Evolutionary conservation across 1,140 invertebrate genomes (phyloP), one percentile per base, ranked within the genome.

Genomic region (Plectus sambesii): DNA sequence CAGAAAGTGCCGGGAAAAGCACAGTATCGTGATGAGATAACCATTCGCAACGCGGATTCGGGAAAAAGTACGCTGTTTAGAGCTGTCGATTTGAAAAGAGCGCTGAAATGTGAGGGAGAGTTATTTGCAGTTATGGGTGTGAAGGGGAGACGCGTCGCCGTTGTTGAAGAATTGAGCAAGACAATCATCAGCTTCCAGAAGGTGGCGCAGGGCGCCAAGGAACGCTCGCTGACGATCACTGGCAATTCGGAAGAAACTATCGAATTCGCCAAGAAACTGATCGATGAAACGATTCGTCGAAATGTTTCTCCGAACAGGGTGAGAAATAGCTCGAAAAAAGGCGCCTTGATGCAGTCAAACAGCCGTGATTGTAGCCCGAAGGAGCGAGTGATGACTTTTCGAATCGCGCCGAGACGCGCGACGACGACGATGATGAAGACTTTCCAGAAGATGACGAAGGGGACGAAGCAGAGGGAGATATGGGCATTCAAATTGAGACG

Each of bases 101-200:
- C 25, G 17, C 45, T 63, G 38, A 39, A 29, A 12, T n/a, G n/a
- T n/a, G n/a, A n/a, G n/a, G n/a, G n/a, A n/a, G 36, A 51, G 22
- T 63, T 29, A 33, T 65, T 73, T 50, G 55, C 79, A 89, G 87
- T 93, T 75, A 93, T 93, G 88, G 88, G 88, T 77, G 89, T 93
- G 80, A 90, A 89, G 77, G 88, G 88, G 70, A 79, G 87, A 68
- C 78, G 88, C 69, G 87, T 92, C 72, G 87, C 90, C 77, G 86
- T 90, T 82, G 92, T 93, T 72, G 88, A 93, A 79, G 86, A 90
- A 76, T 79, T 92, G 72, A 89, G 85, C 77, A 85, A 89, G 76
- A 92, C 87, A 64, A 86, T 92, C 74, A 90, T 93, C 77, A 90
- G 86, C 70, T 92, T 93, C 79, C 87, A 93, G 80, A 81, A 87